Evolutionary conservation across 1,140 invertebrate genomes (phyloP).

Genomic region (Drosophila paulistorum): DNA sequence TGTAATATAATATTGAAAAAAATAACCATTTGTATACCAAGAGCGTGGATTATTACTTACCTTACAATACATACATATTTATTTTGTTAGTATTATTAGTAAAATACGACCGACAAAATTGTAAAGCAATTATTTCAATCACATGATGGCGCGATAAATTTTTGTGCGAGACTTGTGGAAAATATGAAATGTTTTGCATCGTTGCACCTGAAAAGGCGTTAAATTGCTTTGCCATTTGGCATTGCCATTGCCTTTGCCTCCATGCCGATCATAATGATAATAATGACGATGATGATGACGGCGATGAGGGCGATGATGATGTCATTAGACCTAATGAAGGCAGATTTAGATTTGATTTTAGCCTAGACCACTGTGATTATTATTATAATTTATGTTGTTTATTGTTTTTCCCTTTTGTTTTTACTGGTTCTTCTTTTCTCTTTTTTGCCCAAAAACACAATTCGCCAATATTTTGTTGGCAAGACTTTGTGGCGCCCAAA

Average conservation of each 20-base stretch:
- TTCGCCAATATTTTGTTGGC: conserved; percentile 26
- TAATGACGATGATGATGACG: conserved; percentile 29
- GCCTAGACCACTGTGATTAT: neutral
- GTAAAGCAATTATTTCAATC: conserved; percentile 79
- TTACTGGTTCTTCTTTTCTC: conserved; percentile 43
- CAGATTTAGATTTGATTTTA: conserved; percentile 46
- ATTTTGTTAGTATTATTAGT: conserved; percentile 5
- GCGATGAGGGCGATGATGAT: conserved; percentile 18
- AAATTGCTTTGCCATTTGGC: conserved; percentile 47
- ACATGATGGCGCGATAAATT: conserved; percentile 61
- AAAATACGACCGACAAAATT: conserved; percentile 51
- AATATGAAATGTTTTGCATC: conserved; percentile 61
- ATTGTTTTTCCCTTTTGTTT: conserved; percentile 39
- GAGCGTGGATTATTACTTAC: conserved; percentile 51
- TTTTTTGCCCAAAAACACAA: conserved; percentile 40
- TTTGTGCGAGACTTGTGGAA: conserved; percentile 23
- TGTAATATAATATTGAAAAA: conserved; percentile 59
- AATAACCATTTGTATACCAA: conserved; percentile 67
- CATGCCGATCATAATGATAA: neutral
- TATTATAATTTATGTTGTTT: conserved; percentile 28
- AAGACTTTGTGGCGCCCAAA: conserved; percentile 49
- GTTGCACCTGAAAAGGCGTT: conserved; percentile 66
- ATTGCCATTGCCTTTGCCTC: neutral
- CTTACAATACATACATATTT: conserved; percentile 18
- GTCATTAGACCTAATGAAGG: conserved; percentile 68